Evolutionary conservation across 2,797 vertebrate species (phyloP), one percentile per base, ranked within the genome.

Genomic region (Neomorphus geoffroyi): DNA sequence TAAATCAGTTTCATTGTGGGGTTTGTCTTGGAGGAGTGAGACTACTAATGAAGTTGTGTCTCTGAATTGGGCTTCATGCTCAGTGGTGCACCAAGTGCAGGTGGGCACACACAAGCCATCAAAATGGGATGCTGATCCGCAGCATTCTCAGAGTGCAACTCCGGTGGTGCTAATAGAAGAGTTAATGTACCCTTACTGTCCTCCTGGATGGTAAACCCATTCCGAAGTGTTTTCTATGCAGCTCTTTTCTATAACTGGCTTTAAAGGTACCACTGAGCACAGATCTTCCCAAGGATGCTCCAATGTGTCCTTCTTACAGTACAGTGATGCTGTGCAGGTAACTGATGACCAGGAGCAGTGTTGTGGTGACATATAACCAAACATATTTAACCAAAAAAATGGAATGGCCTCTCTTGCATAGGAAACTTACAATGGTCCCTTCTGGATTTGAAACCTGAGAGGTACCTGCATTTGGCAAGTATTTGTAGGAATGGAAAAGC

Each of bases 381-480:
- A 58, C 46, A 19, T 41, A 32, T 58, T 80, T 62, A 78, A 60
- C 26, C 5, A n/a, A 61, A 70, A 70, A 88, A 58, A 22, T 7
- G 18, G n/a, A 87, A 8, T 30, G 67, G 50, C 13, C 11, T 73
- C 14, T 58, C 35, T 88, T 61, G 18, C 26, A 2, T 46, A 18
- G 80, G 80, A 32, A 82, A n/a, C 64, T 74, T 8, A 9, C 39
- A 43, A 24, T 24, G 61, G 6, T 77, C 60, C 53, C 60, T 77
- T 86, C 80, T 88, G 86, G 67, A 30, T 83, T 66, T 83, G 86
- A 93, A 88, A 77, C 73, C 41, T 9, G 83, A 89, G 91, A 67
- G 39, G 62, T 80, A 35, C 28, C 79, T 87, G 69, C 28, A 1
- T n/a, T 84, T 90, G 67, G 57, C 1, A 2, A 71, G 48, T 7